phyloP scores from a whole-genome alignment of 2,888 invertebrate genomes.

The Diogma glabrata region DNA sequence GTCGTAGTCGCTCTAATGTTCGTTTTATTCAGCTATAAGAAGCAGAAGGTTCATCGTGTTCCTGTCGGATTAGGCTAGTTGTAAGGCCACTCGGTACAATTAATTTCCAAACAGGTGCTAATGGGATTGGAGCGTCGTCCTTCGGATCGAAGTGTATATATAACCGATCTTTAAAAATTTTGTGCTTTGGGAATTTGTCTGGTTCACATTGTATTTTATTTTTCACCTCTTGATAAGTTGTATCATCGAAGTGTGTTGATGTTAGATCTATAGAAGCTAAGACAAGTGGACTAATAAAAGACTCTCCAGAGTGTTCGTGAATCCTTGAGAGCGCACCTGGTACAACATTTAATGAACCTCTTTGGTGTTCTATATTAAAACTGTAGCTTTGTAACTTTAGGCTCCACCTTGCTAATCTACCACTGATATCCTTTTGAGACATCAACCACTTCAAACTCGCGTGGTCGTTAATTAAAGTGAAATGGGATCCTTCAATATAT shows the following conservation, averaged over 20 bases:
- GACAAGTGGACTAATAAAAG: too few relatives aligned
- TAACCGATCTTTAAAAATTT: too few relatives aligned
- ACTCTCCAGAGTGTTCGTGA: too few relatives aligned
- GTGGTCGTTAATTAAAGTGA: background rate
- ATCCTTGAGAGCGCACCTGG: background rate
- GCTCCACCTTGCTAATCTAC: background rate
- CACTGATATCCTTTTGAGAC: background rate
- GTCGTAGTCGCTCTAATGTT: background rate
- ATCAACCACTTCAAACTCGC: background rate
- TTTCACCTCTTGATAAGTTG: too few relatives aligned
- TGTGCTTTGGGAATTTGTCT: too few relatives aligned
- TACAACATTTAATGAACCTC: background rate
- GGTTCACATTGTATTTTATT: too few relatives aligned
- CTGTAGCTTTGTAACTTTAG: background rate
- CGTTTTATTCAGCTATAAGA: background rate
- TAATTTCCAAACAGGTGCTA: too few relatives aligned
- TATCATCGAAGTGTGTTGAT: too few relatives aligned
- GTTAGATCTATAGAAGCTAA: too few relatives aligned
- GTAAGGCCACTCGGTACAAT: background rate
- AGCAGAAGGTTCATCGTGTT: background rate
- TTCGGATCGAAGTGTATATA: too few relatives aligned
- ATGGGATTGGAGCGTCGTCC: too few relatives aligned
- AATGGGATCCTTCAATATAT: background rate
- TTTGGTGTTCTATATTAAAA: background rate
- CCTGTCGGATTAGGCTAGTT: background rate